Base-by-base conservation (phyloP, 2,797 vertebrate species). In the Manis crassicaudata region DNA sequence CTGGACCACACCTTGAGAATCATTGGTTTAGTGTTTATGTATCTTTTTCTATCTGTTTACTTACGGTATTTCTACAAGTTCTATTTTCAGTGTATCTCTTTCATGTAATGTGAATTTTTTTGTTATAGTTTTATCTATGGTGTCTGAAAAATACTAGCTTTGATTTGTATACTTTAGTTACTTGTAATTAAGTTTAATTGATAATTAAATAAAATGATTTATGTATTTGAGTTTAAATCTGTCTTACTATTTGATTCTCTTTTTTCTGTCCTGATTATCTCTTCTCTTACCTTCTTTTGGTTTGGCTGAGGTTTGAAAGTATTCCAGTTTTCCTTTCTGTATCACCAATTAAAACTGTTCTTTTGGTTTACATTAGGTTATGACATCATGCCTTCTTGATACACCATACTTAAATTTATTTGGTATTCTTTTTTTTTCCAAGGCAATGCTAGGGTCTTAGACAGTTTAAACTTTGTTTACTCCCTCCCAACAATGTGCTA, bases 291-390 rank as follows among this genome's bases (percentile, higher is more conserved):
- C 37, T 32, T 25, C 29, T 77, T 43, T 92, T 88, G 60, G 2
- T 73, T 43, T 79, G 11, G 25, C 40, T 54, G 58, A 92, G 1
- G 6, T 54, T 92, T 89, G 73, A 92, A 83, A 75, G 86, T 68
- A 94, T 91, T 82, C 5, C 21, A 54, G 92, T 80, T 94, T 95
- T 65, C 5, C 65, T 95, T 88, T 63, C 17, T 84, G 11, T 56
- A 60, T 70, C 40, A 67, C 46, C 16, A 75, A 18, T 43, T 60
- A 16, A 25, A 54, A 46, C 29, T 87, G 7, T 91, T 90, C 23
- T 70, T 96, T 91, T 94, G n/a, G 20, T 62, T 77, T 76, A 37
- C 18, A 73, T 16, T 52, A 73, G 37, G 25, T 81, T 46, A 37
- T 58, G n/a, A 56, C 6, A 50, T 56, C 32, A 46, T 79, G 29